These are phyloP conservation scores for Gadus macrocephalus DNA, from an alignment of 2,113 vertebrate species.

Conservation along the genomic window DNA sequence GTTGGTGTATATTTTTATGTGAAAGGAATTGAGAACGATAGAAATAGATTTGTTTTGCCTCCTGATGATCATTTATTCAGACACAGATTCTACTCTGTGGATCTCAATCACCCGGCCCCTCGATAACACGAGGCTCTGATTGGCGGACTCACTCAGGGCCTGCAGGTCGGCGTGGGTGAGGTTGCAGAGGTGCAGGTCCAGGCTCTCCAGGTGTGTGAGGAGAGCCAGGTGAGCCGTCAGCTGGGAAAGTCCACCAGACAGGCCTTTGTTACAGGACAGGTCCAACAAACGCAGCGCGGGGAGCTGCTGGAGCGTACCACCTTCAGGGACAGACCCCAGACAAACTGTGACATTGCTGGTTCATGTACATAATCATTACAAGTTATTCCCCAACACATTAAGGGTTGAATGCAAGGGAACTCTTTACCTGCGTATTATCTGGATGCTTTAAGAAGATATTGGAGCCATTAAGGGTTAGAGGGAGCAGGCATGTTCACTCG, in stretches of 20 bases:
- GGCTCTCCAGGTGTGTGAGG: slow-evolving; percentile 71
- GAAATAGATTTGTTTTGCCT: neutral
- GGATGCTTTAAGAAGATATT: too few relatives aligned
- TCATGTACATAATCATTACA: neutral
- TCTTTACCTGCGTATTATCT: too few relatives aligned
- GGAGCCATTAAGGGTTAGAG: too few relatives aligned
- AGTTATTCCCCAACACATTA: too few relatives aligned
- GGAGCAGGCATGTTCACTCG: too few relatives aligned
- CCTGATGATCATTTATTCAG: neutral
- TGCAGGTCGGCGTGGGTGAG: slow-evolving; percentile 71
- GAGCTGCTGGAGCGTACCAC: slow-evolving; percentile 67
- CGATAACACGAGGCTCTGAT: neutral
- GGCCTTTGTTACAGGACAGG: slow-evolving; percentile 79
- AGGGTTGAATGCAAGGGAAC: too few relatives aligned
- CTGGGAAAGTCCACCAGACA: slow-evolving; percentile 72
- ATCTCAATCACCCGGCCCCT: neutral
- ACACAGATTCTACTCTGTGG: neutral
- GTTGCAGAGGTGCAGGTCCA: slow-evolving; percentile 81
- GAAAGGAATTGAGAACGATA: too few relatives aligned
- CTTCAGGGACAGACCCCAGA: slow-evolving; percentile 53
- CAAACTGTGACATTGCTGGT: neutral
- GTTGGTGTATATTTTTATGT: neutral
- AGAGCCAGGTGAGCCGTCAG: slow-evolving; percentile 62
- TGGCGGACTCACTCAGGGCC: slow-evolving; percentile 69
- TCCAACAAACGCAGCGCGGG: slow-evolving; percentile 73